These are phyloP conservation scores for Paradisaea rubra DNA, from an alignment of 2,113 vertebrate genomes.

Conservation along the genomic window DNA sequence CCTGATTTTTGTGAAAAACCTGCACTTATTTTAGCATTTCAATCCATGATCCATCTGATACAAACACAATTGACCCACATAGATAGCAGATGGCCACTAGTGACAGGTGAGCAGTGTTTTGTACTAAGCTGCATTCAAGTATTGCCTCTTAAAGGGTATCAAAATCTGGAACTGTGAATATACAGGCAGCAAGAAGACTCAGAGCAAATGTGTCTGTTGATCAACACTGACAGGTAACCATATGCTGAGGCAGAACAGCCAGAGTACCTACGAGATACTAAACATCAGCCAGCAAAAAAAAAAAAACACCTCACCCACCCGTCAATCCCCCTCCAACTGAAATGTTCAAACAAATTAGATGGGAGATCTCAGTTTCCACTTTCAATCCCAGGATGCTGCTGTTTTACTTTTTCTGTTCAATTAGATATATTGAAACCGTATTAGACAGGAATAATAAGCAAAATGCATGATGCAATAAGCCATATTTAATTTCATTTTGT, in stretches of 20 bases:
- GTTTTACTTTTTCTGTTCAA: not conserved
- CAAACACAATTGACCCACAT: not conserved
- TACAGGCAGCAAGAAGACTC: not conserved
- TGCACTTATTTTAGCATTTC: not conserved
- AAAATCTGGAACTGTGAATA: not conserved
- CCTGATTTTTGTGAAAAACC: not conserved
- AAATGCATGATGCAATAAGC: not conserved
- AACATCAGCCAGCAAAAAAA: not conserved
- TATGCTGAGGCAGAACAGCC: not conserved
- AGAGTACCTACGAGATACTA: not conserved
- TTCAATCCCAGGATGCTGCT: not conserved
- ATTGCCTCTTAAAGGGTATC: not conserved
- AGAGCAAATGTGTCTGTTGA: not conserved
- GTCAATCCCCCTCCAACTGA: not conserved
- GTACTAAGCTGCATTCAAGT: not conserved
- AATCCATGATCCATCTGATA: not conserved
- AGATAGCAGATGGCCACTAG: not conserved
- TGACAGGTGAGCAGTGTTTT: not conserved
- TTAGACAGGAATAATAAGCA: not conserved
- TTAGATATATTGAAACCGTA: not conserved
- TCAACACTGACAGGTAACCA: not conserved
- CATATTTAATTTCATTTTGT: not conserved
- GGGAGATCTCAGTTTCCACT: not conserved
- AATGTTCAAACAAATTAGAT: not conserved
- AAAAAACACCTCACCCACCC: no score